Evolutionary conservation across 2,797 vertebrate genomes (phyloP).

Genomic region (Ibycter americanus): DNA sequence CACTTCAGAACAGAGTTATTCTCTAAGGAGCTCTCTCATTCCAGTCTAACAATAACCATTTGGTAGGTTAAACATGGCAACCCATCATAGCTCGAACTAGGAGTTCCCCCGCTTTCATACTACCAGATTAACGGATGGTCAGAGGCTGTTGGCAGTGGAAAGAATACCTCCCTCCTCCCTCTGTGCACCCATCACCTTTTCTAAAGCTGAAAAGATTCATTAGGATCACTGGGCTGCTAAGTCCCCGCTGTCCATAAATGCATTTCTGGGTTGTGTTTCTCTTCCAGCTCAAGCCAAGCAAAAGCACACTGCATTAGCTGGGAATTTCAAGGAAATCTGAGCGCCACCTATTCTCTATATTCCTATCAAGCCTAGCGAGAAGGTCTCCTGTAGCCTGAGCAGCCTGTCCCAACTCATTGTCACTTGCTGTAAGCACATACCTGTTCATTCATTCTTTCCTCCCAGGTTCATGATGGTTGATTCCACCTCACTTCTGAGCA

Average conservation of each 20-base stretch:
- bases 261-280: background rate
- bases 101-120: background rate
- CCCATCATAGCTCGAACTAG: background rate
- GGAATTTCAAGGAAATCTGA: background rate
- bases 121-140: background rate
- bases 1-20: background rate
- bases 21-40: background rate
- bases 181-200: background rate
- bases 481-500: background rate
- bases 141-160: background rate
- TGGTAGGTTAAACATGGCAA: background rate
- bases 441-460: background rate
- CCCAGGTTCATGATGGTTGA: rapidly evolving
- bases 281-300: background rate
- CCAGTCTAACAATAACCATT: background rate
- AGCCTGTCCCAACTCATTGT: background rate
- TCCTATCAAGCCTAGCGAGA: background rate
- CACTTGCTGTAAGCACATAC: background rate
- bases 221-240: background rate
- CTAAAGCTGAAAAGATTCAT: background rate
- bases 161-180: background rate
- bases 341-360: background rate
- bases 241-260: background rate
- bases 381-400: background rate
- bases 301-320: background rate